Conservation (phyloP, 1,140 invertebrate genomes). For the Eufriesea mexicana region DNA sequence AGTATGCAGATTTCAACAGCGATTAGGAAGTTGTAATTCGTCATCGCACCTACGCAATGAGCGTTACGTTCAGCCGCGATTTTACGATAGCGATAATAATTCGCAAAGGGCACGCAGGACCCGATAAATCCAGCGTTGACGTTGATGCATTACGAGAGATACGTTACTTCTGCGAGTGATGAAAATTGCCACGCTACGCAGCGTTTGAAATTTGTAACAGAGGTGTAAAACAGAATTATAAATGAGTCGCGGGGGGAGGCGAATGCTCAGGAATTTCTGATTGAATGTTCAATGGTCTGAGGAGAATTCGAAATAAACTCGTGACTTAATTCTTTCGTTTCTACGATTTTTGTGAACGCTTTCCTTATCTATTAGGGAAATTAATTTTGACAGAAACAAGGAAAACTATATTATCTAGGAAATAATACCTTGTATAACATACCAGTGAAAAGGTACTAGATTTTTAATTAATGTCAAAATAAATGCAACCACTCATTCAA, state of each 20-base stretch:
- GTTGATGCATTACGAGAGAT: conserved; percentile 40
- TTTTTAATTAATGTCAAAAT: no score
- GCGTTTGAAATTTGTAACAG: background rate
- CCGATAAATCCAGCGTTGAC: conserved; percentile 41
- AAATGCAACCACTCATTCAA: no score
- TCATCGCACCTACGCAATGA: conserved; percentile 53
- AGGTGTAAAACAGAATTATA: background rate
- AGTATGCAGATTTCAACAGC: conserved; percentile 35
- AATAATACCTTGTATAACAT: no score
- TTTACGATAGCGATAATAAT: conserved; percentile 47
- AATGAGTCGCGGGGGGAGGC: background rate
- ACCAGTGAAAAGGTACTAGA: no score
- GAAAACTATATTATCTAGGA: no score
- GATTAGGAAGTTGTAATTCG: conserved; percentile 52
- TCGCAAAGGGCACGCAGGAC: conserved; percentile 38
- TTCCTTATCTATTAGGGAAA: no score
- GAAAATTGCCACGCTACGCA: background rate
- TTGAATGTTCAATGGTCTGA: no score
- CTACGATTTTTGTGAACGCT: no score
- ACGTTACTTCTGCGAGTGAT: background rate
- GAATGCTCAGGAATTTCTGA: background rate
- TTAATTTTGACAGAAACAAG: no score
- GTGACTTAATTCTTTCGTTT: no score
- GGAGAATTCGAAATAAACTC: no score
- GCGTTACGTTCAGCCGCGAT: conserved; percentile 37